phyloP scores from a whole-genome alignment of 2,797 vertebrate species.

The Hoplostethus atlanticus region DNA sequence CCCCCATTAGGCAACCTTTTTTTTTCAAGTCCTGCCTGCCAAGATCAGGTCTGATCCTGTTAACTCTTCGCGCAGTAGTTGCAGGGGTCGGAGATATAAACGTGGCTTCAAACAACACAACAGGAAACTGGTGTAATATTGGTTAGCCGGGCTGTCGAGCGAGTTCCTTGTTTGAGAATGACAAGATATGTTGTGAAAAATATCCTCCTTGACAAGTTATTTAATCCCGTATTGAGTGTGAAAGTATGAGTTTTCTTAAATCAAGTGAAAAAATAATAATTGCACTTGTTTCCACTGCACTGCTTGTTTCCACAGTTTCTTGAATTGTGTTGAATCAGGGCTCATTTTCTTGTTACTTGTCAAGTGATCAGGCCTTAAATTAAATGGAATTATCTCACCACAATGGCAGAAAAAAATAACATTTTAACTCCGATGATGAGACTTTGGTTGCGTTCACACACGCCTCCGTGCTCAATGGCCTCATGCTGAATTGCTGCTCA shows the following conservation, averaged over 20 bases:
- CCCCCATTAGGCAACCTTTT: conserved; percentile 50
- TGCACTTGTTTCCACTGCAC: no score
- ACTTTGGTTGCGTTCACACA: conserved; percentile 15
- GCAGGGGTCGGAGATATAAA: conserved; percentile 1
- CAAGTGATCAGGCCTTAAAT: no score
- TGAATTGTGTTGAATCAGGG: no score
- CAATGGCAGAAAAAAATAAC: background rate
- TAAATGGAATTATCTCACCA: no score
- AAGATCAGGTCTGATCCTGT: conserved; percentile 63
- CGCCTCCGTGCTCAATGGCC: background rate
- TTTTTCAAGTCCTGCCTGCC: conserved; percentile 46
- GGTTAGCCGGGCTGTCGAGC: conserved; percentile 15
- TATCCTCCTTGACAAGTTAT: background rate
- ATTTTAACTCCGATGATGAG: conserved; percentile 1
- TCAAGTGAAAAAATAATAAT: no score
- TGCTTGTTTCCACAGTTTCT: no score
- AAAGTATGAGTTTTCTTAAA: no score
- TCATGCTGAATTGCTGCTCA: conserved; percentile 7
- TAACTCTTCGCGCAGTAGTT: conserved; percentile 44
- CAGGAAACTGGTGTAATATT: conserved; percentile 60
- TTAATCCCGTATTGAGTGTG: background rate
- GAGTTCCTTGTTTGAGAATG: conserved; percentile 35
- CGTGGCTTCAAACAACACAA: conserved; percentile 4
- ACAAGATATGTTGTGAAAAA: background rate
- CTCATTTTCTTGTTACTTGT: no score